Conservation (phyloP, 2,888 invertebrate species). For the Auanema freiburgensis region DNA sequence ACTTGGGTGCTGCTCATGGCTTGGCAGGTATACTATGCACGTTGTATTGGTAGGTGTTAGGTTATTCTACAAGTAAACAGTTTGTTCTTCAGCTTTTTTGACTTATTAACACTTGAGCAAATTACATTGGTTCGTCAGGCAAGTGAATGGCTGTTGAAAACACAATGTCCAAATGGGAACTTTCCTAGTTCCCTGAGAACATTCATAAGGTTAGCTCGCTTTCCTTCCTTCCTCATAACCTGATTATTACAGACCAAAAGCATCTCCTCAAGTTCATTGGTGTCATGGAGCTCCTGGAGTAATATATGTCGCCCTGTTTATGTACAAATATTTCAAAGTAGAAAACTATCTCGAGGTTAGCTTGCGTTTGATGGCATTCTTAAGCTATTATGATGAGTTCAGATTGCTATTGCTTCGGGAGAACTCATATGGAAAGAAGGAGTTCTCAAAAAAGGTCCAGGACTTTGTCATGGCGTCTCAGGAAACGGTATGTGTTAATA, state of each 20-base stretch:
- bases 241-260: slow-evolving; percentile 9
- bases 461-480: slow-evolving; percentile 84
- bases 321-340: slow-evolving; percentile 77
- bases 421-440: slow-evolving; percentile 83
- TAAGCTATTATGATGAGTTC: slow-evolving; percentile 68
- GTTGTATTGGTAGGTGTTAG: slow-evolving; percentile 72
- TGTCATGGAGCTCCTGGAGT: slow-evolving; percentile 83
- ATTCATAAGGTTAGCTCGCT: background rate
- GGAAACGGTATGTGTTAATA: slow-evolving; percentile 66
- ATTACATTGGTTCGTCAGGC: background rate
- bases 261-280: slow-evolving; percentile 67
- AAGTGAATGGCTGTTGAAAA: background rate
- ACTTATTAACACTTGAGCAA: background rate
- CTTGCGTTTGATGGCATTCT: background rate
- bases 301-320: slow-evolving; percentile 80
- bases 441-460: slow-evolving; percentile 80
- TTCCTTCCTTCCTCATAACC: background rate
- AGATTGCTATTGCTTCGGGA: slow-evolving; percentile 74
- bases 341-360: slow-evolving; percentile 74
- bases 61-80: background rate
- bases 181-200: slow-evolving; percentile 17
- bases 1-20: slow-evolving; percentile 88
- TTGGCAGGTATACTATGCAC: slow-evolving; percentile 81
- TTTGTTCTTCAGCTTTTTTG: background rate
- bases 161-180: slow-evolving; percentile 32